Evolutionary conservation across 2,888 invertebrate genomes (phyloP), one percentile per base, ranked within the genome.

Genomic region (Pherbina coryleti): DNA sequence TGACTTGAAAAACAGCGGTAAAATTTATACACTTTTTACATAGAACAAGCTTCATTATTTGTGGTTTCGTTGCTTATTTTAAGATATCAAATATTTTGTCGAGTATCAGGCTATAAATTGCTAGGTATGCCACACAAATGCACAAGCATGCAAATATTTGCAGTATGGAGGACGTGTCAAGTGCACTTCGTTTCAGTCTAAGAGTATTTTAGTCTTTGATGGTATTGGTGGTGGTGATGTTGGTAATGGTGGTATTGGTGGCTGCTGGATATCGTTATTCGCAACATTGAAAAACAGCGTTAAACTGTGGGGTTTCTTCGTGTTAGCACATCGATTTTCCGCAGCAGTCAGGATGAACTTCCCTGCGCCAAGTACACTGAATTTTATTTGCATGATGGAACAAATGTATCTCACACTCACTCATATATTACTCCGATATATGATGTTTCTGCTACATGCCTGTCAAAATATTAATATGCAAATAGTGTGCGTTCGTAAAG

Each of bases 71-170:
- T 7, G 51, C 70, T 70, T n/a, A 70, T 53, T 70, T 70, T 17
- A 17, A 25, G 51, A 53, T 28, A 49, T 70, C 49, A 31, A 70
- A 51, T 70, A 53, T 53, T 70, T 70, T 55, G 7, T 22, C 19
- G 19, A 55, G 44, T 44, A 44, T 44, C 44, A 11, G 14, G 44
- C 44, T 44, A 44, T 44, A 44, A 44, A 44, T 44, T 44, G 44
- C 44, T 44, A 44, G 11, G 44, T 37, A 44, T 44, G 22, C 22
- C 72, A 22, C 60, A 25, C 9, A 22, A 57, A 34, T 72, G 31
- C 66, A 19, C 67, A 66, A 73, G 34, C 22, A 66, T 44, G 67
- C 71, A 77, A 77, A 77, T 72, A 72, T 77, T 76, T 70, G 77
- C 55, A 44, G 67, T 28, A 34, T 34, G 53, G 51, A 76, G 55